These are phyloP conservation scores for Campylomormyrus numenius DNA, from an alignment of 2,113 vertebrate genomes.

Conservation along the genomic window DNA sequence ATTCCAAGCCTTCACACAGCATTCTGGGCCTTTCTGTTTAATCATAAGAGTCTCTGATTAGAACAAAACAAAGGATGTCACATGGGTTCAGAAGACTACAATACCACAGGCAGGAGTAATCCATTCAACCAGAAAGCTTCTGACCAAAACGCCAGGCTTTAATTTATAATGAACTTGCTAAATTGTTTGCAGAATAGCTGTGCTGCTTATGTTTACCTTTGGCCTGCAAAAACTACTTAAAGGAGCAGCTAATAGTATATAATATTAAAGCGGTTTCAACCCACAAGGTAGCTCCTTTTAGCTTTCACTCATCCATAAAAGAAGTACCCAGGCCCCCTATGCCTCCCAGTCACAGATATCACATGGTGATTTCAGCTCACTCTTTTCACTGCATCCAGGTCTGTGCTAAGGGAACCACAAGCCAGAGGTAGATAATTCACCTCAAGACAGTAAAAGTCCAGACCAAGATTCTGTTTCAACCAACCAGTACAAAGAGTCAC, in stretches of 20 bases:
- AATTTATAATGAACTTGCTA: background rate
- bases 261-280: background rate
- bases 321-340: background rate
- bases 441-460: background rate
- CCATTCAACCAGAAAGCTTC: background rate
- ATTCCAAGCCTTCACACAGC: background rate
- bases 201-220: background rate
- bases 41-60: background rate
- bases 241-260: background rate
- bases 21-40: background rate
- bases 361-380: background rate
- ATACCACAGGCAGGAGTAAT: background rate
- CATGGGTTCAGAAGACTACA: background rate
- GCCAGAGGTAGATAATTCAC: background rate
- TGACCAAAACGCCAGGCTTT: background rate
- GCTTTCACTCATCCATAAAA: background rate
- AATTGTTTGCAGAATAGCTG: background rate
- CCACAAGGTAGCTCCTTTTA: background rate
- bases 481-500: background rate
- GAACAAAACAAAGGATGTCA: background rate
- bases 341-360: background rate
- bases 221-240: background rate
- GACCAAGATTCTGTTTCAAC: background rate
- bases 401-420: background rate
- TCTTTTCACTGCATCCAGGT: background rate